Percentiles rank a stretch among this genome's conserved stretches.
Evolutionary conservation across 2,113 vertebrate genomes (phyloP).

Genomic region (Callionymus lyra): DNA sequence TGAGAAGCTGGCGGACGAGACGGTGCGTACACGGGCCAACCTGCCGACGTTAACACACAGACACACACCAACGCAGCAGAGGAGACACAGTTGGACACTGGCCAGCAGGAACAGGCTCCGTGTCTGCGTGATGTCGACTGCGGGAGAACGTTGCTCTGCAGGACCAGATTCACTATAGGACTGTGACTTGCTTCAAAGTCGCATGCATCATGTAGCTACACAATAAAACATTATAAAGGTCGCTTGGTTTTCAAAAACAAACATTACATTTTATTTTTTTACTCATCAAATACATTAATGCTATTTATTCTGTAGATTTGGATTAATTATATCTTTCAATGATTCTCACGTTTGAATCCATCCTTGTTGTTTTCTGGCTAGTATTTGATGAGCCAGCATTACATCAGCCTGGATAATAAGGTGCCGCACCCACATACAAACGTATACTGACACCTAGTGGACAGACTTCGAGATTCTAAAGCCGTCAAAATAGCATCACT

Average conservation of each 20-base stretch:
- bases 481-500: too few relatives aligned
- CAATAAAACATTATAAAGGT: too few relatives aligned
- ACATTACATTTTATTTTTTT: neutral
- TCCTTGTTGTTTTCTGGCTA: constrained; percentile 24
- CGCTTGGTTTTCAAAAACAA: neutral
- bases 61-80: constrained; percentile 6
- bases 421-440: constrained; percentile 11
- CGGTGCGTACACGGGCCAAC: constrained; percentile 54
- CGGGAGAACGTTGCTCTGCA: constrained; percentile 64
- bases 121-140: constrained; percentile 48
- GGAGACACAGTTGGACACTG: constrained; percentile 33
- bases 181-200: constrained; percentile 38
- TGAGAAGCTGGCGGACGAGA: constrained; percentile 93
- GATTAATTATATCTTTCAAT: too few relatives aligned
- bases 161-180: constrained; percentile 64
- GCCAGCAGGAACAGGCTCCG: constrained; percentile 46
- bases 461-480: constrained; percentile 16
- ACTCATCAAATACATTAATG: neutral
- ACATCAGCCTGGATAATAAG: constrained; percentile 58
- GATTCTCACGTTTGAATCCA: constrained; percentile 1
- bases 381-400: constrained; percentile 39
- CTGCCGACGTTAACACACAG: constrained; percentile 1
- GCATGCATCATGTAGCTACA: constrained; percentile 3
- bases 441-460: constrained; percentile 61
- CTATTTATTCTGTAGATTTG: too few relatives aligned